Evolutionary conservation across 2,113 vertebrate species (phyloP).

Genomic region (Oreochromis tanganicae): DNA sequence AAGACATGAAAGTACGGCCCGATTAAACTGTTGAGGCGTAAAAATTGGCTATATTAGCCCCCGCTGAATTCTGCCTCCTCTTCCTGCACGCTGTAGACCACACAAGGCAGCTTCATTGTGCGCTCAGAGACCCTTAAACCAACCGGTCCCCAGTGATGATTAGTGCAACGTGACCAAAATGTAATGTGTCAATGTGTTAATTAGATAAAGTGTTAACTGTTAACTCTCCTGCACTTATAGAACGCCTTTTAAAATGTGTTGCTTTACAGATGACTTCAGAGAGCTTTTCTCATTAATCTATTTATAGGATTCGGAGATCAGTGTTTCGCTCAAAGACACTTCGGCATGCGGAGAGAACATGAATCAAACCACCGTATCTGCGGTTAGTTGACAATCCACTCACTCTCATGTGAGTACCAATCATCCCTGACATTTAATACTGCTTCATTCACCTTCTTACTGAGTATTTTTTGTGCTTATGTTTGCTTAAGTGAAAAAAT

Average conservation of each 20-base stretch:
- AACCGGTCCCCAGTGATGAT: not conserved
- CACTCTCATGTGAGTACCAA: not conserved
- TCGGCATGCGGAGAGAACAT: not conserved
- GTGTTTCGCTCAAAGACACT: not conserved
- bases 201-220: not conserved
- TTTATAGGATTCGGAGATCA: not conserved
- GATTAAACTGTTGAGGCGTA: not conserved
- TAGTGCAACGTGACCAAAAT: not conserved
- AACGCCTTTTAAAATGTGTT: not conserved
- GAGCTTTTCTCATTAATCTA: not conserved
- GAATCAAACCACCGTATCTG: not conserved
- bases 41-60: not conserved
- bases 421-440: not conserved
- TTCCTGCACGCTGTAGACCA: not conserved
- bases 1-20: not conserved
- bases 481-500: not conserved
- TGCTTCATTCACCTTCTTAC: not conserved
- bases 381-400: not conserved
- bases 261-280: not conserved
- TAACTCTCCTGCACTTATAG: not conserved
- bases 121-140: not conserved
- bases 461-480: not conserved
- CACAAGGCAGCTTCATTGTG: not conserved
- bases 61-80: not conserved
- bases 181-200: not conserved